Evolutionary conservation across 1,140 invertebrate genomes (phyloP).

Genomic region (Drosophila ironensis): DNA sequence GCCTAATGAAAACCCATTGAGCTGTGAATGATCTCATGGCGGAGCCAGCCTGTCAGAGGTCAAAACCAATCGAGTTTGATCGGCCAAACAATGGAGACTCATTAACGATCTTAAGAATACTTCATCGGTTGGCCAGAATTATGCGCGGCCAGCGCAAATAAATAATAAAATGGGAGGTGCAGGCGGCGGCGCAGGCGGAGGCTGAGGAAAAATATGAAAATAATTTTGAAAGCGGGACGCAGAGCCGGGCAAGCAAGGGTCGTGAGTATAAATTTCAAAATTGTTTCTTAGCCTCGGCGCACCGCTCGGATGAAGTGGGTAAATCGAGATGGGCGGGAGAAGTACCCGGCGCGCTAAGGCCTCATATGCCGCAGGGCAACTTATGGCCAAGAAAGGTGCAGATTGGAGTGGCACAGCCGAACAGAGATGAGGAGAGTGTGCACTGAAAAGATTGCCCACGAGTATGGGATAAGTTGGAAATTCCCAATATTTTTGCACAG

Average conservation of each 20-base stretch:
- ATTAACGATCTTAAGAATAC: conserved; percentile 53
- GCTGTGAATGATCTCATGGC: conserved; percentile 36
- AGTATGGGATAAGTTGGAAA: no score
- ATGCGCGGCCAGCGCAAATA: conserved; percentile 22
- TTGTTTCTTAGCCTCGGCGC: conserved; percentile 62
- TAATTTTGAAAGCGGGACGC: conserved; percentile 15
- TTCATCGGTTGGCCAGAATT: conserved; percentile 19
- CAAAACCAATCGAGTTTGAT: conserved; percentile 42
- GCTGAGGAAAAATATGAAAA: conserved; percentile 43
- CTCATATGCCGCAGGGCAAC: conserved; percentile 76
- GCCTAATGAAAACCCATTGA: conserved; percentile 36
- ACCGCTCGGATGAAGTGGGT: conserved; percentile 61
- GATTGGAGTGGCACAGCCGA: conserved; percentile 33
- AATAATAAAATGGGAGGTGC: conserved; percentile 43
- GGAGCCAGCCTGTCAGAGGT: conserved; percentile 43
- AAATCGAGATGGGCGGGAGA: conserved; percentile 18
- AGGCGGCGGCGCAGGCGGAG: not conserved
- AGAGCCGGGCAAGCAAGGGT: conserved; percentile 65
- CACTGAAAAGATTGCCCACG: conserved; percentile 1
- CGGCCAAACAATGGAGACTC: conserved; percentile 42
- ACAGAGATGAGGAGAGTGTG: conserved; percentile 3
- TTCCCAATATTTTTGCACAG: no score
- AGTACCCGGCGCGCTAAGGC: conserved; percentile 14
- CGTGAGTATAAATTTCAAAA: conserved; percentile 78
- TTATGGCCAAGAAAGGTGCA: conserved; percentile 58